Evolutionary conservation across 64 coral and sea anemone species (phyloP), one percentile per base, ranked within the genome.

Genomic region (Dendrophyllia cribrosa): DNA sequence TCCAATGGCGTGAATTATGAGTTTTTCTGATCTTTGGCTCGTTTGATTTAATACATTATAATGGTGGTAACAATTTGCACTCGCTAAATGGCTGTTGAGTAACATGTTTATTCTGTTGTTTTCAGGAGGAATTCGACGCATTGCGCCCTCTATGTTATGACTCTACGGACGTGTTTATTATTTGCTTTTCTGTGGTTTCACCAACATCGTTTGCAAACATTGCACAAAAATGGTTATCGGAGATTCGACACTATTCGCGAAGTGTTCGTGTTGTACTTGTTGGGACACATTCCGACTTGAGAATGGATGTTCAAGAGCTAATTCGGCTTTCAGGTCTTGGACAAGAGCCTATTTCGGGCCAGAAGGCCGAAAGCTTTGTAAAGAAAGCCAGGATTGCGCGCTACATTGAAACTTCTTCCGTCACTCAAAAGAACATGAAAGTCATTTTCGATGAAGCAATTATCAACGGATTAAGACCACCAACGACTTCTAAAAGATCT

Each of bases 401-500:
- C 20, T 98, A 98, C 73, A 94, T 98, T 10, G 96, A 98, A 86
- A 98, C 96, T 67, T 98, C 96, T 3, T 88, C 96, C 5, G 88
- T 98, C n/a, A 98, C 96, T 52, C 94, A 95, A 60, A 95, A 98
- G 70, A 98, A 98, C 73, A 71, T 98, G 16, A 98, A 98, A 72
- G 89, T 89, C n/a, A 93, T 95, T 63, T 98, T 98, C 48, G 96
- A 98, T 89, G 96, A 98, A 58, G 93, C 96, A 25, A 98, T 98
- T 85, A 74, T 84, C 1, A 88, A 79, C 12, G 96, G 95, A 22
- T 87, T 94, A 34, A 89, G 65, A 68, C 95, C 95, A 43, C 95
- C 95, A 10, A 90, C 91, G 73, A 71, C 69, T 77, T 59, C 66
- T 44, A 96, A 88, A 59, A 79, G 89, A 20, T 72, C 69, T 26